Base-by-base conservation (phyloP, 2,797 vertebrate species). In the Acanthis flammea region DNA sequence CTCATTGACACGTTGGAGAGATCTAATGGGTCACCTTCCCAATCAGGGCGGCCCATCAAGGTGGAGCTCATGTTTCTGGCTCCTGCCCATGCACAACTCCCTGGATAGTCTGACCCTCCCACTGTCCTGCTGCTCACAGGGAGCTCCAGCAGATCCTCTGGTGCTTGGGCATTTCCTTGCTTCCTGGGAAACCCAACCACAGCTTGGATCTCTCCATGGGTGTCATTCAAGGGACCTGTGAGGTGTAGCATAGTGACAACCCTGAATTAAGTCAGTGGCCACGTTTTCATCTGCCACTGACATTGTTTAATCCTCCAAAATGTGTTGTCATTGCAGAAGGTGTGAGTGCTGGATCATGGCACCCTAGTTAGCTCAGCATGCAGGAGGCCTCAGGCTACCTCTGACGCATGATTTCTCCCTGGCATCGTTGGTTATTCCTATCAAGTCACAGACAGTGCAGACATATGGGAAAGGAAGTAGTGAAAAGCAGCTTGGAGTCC, bases 381-480 rank as follows among this genome's bases (percentile, higher is more conserved):
- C 78, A 7, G 78, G 76, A 95, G 70, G 82, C 94, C 95, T 94
- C 44, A 58, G 85, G 85, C 93, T 96, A 94, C 95, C 95, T 94
- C 87, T 89, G 89, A 92, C 1, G 25, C 89, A 79, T 71, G 51
- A 72, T 83, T 83, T 84, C 55, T 66, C 31, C 31, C 76, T 92
- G 92, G 76, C 88, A 81, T 53, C 30, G 0, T 48, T 82, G 44
- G 84, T 89, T 96, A 93, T 94, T 96, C 94, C 94, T 77, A 89
- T 94, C 91, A 51, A 95, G 84, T 91, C 1, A 0, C 93, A 95
- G 84, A 63, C 91, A 96, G 82, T 8, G 9, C 72, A 94, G 92
- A 77, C 89, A 96, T 92, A 94, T 88, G 95, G 95, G 62, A 86
- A 93, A 83, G 85, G 76, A 92, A 94, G 85, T 94, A 2, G 48